Percentiles rank a stretch among this genome's conserved stretches.
phyloP scores from a whole-genome alignment of 2,113 vertebrate species.

The Hystrix cristata region DNA sequence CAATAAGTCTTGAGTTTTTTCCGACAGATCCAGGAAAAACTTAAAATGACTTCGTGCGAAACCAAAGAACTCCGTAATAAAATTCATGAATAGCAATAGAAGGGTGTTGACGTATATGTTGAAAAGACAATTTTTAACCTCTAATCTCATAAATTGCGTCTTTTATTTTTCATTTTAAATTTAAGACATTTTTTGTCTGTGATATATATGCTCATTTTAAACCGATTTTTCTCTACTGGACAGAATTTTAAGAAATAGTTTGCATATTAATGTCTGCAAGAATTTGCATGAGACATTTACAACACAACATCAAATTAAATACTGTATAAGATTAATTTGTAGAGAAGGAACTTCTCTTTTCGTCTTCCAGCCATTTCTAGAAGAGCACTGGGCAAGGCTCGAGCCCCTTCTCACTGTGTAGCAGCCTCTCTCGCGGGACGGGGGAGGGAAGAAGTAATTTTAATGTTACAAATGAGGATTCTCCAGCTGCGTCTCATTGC shows the following conservation, averaged over 20 bases:
- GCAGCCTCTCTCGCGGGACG: background rate
- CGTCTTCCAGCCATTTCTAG: background rate
- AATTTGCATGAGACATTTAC: background rate
- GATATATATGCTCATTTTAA: background rate
- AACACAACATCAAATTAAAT: background rate
- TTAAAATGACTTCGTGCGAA: background rate
- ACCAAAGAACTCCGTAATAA: slow-evolving; percentile 44
- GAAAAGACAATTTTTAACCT: slow-evolving; percentile 49
- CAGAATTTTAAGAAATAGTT: background rate
- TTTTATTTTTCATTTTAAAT: slow-evolving; percentile 27
- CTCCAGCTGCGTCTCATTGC: slow-evolving; percentile 1
- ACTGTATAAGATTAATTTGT: background rate
- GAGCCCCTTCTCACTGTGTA: background rate
- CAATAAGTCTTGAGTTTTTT: slow-evolving; percentile 34
- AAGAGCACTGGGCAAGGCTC: background rate
- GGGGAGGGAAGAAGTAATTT: background rate
- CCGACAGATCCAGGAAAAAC: background rate
- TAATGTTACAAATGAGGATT: background rate
- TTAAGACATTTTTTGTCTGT: slow-evolving; percentile 7
- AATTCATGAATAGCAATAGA: slow-evolving; percentile 41
- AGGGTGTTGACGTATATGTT: background rate
- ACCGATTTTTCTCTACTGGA: background rate
- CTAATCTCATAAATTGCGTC: background rate
- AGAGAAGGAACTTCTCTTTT: background rate
- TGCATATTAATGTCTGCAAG: background rate